Base-by-base conservation (phyloP, 2,888 invertebrate species). In the Muscina levida region DNA sequence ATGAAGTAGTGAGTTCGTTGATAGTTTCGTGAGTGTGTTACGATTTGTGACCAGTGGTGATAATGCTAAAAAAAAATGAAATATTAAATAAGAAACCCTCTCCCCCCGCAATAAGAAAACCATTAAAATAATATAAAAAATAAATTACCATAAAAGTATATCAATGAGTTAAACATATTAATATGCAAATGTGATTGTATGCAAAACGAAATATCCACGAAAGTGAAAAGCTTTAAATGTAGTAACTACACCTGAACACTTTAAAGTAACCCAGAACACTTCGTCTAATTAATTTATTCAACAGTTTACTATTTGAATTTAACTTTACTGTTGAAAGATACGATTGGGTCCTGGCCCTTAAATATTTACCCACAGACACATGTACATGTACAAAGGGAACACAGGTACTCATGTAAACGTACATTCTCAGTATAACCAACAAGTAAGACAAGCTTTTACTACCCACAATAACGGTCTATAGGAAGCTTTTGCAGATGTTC, bases 211-310 rank as follows among this genome's bases (percentile, higher is more conserved):
- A 66, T n/a, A n/a, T n/a, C n/a, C n/a, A n/a, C n/a, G n/a, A 42
- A 66, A 65, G 51, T 39, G 10, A 22, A 65, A 44, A 22, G 26
- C 26, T 42, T 66, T 46, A 31, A 26, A 15, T 56, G 17, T 68
- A 70, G 11, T 56, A 44, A 44, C 1, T 17, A 15, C 8, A 62
- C 10, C 19, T 62, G 6, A 46, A 66, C n/a, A n/a, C n/a, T 13
- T 24, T 15, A 26, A 51, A 68, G 71, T 73, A 77, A 81, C 80
- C 80, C 74, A n/a, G 73, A 81, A 72, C 77, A 81, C 77, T 81
- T 74, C 72, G 59, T 77, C 53, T 72, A 77, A 67, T 77, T 72
- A 81, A 77, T 75, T 77, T 73, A 81, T 81, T 81, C 81, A 81
- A 81, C 77, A 81, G 81, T 81, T 31, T 31, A 5, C 8, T 77